Evolutionary conservation across 2,113 vertebrate genomes (phyloP), one percentile per base, ranked within the genome.

Genomic region (Camelus dromedarius): DNA sequence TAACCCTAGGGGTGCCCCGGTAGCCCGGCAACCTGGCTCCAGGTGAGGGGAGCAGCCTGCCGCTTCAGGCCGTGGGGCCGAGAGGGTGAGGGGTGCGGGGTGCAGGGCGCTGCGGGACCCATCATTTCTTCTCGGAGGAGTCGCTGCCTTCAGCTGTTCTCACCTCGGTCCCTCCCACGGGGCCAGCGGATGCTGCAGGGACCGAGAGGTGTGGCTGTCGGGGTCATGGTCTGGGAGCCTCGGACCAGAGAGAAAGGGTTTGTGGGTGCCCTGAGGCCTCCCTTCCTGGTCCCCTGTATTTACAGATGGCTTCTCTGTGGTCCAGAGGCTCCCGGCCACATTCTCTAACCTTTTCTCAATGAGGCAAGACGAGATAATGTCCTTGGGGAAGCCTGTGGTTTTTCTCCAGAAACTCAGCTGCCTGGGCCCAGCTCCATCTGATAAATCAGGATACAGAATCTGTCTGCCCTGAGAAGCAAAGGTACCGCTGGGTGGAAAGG

Each of bases 321-420:
- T 62, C 60, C 82, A 2, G 15, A 76, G 54, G 32, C 28, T 30
- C 26, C 46, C 2, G 9, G 30, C 18, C 38, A 26, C 32, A 18
- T 32, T 66, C 64, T 67, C 48, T 67, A 64, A 56, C 35, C 52
- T 35, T 15, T 56, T 62, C 28, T n/a, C 19, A 32, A 22, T 24
- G 67, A 30, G 16, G 20, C 38, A 42, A 42, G 38, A 42, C 38
- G 38, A 42, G 38, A 42, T 42, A 42, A 42, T 42, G 38, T 42
- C 38, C 38, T 42, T 4, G 38, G 38, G 38, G 38, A 42, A 42
- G 38, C 38, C 38, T 42, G 38, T 42, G 38, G 38, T 42, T 42
- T 92, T 92, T 94, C 75, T 95, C 58, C 60, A 48, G 73, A 89
- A 91, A 52, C 26, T 46, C 3, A 66, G 20, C 48, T 75, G 4